Evolutionary conservation across 1,140 invertebrate species (phyloP), one percentile per base, ranked within the genome.

Genomic region (Lycorma delicatula): DNA sequence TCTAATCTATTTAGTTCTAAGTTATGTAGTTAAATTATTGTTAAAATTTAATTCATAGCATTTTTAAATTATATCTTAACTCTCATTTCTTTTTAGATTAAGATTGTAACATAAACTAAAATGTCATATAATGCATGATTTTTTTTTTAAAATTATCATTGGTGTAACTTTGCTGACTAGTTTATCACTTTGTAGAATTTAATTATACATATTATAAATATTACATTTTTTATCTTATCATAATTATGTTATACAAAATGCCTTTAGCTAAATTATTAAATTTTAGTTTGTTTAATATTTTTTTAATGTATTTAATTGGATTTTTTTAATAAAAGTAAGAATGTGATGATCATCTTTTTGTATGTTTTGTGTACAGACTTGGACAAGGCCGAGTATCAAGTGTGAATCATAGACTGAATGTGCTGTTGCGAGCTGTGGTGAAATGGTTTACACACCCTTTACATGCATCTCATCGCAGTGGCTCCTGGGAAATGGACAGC

Each of bases 311-410:
- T n/a, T n/a, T 34, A 34, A 9, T 34, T 34, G 31, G n/a, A 34
- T n/a, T 44, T 44, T 1, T 41, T 5, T 41, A 41, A 41, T 44
- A 38, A 7, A 38, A 18, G 20, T 44, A 2, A 34, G 31, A 9
- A 34, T 34, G 31, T 65, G 16, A 29, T 25, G 49, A 13, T 36
- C 16, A 36, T 54, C 41, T 60, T 57, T 65, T 69, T 71, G 36
- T 72, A 53, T 70, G 59, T 27, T 38, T 60, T 63, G 52, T 62
- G 50, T 1, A 6, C 77, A 91, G 89, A 89, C 82, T 85, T 87
- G 86, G 87, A 84, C 83, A 88, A 87, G 82, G 87, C 87, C 79
- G 89, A 91, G 83, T 91, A 91, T 86, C 89, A 88, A 85, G 88
- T 90, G 75, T 91, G 82, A 59, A n/a, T n/a, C n/a, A n/a, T n/a